Evolutionary conservation across 2,797 vertebrate genomes (phyloP), one percentile per base, ranked within the genome.

Genomic region (Syndactyla subalaris): DNA sequence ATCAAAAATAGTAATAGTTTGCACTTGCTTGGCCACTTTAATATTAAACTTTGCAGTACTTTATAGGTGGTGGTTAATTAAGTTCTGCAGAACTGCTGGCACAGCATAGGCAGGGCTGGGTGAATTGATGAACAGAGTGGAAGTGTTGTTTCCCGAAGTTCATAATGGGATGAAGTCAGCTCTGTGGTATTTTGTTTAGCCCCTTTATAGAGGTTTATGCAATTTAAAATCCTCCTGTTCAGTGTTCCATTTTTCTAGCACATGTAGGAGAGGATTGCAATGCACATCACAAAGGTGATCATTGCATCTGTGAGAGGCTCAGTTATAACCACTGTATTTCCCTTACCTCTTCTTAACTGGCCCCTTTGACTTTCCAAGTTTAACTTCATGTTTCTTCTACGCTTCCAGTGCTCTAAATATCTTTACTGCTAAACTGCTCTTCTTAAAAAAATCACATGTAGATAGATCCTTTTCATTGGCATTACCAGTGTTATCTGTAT

Each of bases 351-450:
- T 55, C 66, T 58, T 84, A 55, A 84, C 6, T 90, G 73, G 24
- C 86, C 51, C 80, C 51, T 88, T 90, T 84, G 49, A 62, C 62
- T 84, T 94, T 46, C 55, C 54, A 38, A 71, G 71, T 85, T 92
- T 58, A 77, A 74, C 39, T 77, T 89, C 21, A 12, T 39, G n/a
- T 83, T 93, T 95, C 58, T 66, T 66, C 77, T 62, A 2, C 55
- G 55, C 54, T 88, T 81, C 58, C 70, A 79, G 75, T 52, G 16
- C 72, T 74, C 58, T 91, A 80, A 92, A 94, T 85, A 91, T 24
- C 36, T 46, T 39, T 73, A 29, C 12, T 76, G 73, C 51, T 73
- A 74, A 86, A 86, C n/a, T 65, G 57, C 49, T 90, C n/a, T 72
- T 18, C 90, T 89, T 52, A 11, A 30, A 52, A 30, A n/a, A 22